Evolutionary conservation across 2,888 invertebrate genomes (phyloP), one percentile per base, ranked within the genome.

Genomic region (Metellina segmentata): DNA sequence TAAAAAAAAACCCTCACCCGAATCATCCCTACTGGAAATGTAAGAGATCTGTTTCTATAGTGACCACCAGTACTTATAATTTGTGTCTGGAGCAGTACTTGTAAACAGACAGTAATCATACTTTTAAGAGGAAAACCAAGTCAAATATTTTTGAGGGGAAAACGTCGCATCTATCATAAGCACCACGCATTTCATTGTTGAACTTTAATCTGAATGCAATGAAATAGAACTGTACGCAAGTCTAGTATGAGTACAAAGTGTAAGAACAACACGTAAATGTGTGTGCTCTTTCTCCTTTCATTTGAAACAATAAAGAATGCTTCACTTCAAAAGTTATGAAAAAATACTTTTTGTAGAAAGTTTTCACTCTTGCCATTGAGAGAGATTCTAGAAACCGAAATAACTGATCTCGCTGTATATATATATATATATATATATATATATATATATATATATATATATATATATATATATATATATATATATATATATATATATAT

Each of bases 311-410:
- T 61, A 34, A 79, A 51, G 71, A 49, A 71, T 74, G 13, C 13
- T 77, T 51, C 49, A 51, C 48, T 77, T 49, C 75, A 49, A 53
- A 69, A 51, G 61, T 85, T 53, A 48, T 85, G 85, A 79, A 90
- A 90, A 90, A 85, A 89, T 90, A 85, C 69, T 13, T 78, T 85
- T 82, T 9, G 34, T 78, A 74, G 69, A 89, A 77, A 75, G n/a
- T 48, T 74, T 71, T 48, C 77, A 52, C 74, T 34, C 7, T 78
- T 49, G 16, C n/a, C 7, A 52, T 71, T 19, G 48, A 48, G 34
- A 78, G 51, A 83, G 69, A 70, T 53, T 69, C 77, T 74, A 9
- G 79, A 90, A 90, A 90, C 78, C 72, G 79, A 83, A 49, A 71
- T 90, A 52, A 85, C 79, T 85, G 79, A 61, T 78, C 75, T 13